A percentile compares a stretch with the other conserved stretches of the same genome.
Conservation (phyloP, 2,113 vertebrate genomes). For the Corvus moneduloides region DNA sequence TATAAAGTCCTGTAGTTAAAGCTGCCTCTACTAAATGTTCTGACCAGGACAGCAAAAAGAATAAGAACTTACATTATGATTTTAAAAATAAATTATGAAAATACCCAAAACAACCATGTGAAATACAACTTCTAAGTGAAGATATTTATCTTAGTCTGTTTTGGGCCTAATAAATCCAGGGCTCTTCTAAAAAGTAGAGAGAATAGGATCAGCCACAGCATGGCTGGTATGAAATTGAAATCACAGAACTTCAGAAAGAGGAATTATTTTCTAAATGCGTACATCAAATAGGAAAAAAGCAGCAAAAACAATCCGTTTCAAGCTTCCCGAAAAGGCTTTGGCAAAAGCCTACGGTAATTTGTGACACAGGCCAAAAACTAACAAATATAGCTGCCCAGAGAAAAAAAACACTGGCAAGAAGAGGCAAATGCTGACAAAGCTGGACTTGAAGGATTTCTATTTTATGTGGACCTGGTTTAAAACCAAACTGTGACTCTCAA, state of each 20-base stretch:
- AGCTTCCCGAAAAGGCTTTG: slow-evolving; percentile 14
- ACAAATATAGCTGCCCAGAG: slow-evolving; percentile 42
- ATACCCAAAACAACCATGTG: neutral
- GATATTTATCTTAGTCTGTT: neutral
- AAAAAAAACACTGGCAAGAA: slow-evolving; percentile 7
- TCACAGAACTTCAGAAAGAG: slow-evolving; percentile 26
- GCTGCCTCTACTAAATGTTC: neutral
- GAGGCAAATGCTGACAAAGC: slow-evolving; percentile 22
- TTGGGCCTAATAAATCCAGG: neutral
- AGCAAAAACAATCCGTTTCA: neutral
- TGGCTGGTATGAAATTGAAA: neutral
- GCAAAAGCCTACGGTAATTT: slow-evolving; percentile 18
- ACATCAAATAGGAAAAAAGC: neutral
- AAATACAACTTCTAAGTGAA: neutral
- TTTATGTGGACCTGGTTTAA: slow-evolving; percentile 36
- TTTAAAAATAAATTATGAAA: neutral
- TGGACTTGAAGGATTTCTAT: neutral
- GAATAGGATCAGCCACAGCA: neutral
- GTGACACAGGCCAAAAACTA: slow-evolving; percentile 42
- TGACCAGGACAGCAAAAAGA: neutral
- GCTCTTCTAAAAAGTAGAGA: neutral
- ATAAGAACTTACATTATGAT: neutral
- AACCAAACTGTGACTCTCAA: slow-evolving; percentile 49
- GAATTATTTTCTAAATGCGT: slow-evolving; percentile 3
- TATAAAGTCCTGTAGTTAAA: neutral